phyloP scores from a whole-genome alignment of 2,797 vertebrate genomes.

The Parotocinclus haroldoi region DNA sequence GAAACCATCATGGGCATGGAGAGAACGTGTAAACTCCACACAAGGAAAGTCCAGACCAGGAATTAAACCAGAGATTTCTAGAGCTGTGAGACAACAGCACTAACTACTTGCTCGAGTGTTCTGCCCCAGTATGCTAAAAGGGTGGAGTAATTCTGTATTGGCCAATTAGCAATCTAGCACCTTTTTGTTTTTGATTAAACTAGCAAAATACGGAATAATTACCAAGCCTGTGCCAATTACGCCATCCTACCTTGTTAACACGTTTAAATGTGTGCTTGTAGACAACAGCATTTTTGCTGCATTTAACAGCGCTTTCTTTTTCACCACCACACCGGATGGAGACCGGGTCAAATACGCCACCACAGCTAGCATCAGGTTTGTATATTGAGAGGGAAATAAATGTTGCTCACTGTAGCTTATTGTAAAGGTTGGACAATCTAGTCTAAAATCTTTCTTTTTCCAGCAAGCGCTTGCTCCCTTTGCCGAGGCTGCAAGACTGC shows the following conservation, averaged over 20 bases:
- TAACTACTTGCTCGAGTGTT: too few relatives aligned
- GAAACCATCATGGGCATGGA: too few relatives aligned
- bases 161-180: conserved; percentile 39
- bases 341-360: background rate
- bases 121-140: conserved; percentile 28
- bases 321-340: conserved; percentile 11
- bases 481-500: conserved; percentile 41
- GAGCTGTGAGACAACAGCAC: too few relatives aligned
- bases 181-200: conserved; percentile 36
- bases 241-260: background rate
- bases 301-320: background rate
- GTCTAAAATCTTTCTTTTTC: conserved; percentile 16
- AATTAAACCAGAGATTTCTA: too few relatives aligned
- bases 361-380: background rate
- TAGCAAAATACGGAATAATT: conserved; percentile 17
- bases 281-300: conserved; percentile 4
- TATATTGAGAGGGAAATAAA: background rate
- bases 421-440: conserved; percentile 21
- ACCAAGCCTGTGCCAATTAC: background rate
- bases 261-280: conserved; percentile 10
- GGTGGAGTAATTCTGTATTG: conserved; percentile 27
- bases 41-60: too few relatives aligned
- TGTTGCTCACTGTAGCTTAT: background rate
- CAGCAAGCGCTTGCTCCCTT: conserved; percentile 39
- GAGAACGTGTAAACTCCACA: too few relatives aligned